Base-by-base conservation (phyloP, 2,888 invertebrate genomes). In the Portevinia maculata region DNA sequence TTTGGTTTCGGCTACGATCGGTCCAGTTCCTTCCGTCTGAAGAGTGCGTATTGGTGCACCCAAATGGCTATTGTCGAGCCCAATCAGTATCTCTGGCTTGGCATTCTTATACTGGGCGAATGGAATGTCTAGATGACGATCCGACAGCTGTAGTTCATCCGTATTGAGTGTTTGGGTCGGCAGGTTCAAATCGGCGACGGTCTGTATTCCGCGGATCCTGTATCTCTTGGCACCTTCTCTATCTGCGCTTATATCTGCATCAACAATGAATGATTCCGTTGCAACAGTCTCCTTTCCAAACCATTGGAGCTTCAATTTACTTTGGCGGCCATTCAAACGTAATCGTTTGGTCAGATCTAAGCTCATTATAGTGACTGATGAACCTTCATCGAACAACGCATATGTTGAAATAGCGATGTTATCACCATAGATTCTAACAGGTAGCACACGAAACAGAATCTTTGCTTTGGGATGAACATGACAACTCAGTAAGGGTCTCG, bases 251-350 rank as follows among this genome's bases (percentile, higher is more conserved):
- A n/a, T n/a, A n/a, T n/a, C n/a, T n/a, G 57, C 52, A 39, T 41
- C 53, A 15, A 76, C 57, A 6, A 60, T 41, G 1, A 53, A 39
- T 2, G 74, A 70, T 39, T 71, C 17, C 15, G 52, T 57, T n/a
- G 67, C 64, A 55, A 76, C 76, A n/a, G 79, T 79, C 30, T 59
- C 44, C 19, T 30, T 59, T 30, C 59, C 41, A 44, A 59, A 59
- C 71, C 79, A 85, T 19, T 53, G 50, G 9, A 81, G 46, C 21
- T 70, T 76, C 11, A 84, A 69, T 60, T 81, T 74, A 6, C 59
- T 65, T 21, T 50, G 17, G 41, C 41, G 15, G 32, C 32, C 60
- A 60, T 60, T 13, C 19, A 44, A 60, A n/a, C 15, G 9, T 15
- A 24, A 41, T 21, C 24, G 13, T 62, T 17, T 62, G 46, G 48